Evolutionary conservation across 2,888 invertebrate genomes (phyloP), one percentile per base, ranked within the genome.

Genomic region (Luperina nickerlii): DNA sequence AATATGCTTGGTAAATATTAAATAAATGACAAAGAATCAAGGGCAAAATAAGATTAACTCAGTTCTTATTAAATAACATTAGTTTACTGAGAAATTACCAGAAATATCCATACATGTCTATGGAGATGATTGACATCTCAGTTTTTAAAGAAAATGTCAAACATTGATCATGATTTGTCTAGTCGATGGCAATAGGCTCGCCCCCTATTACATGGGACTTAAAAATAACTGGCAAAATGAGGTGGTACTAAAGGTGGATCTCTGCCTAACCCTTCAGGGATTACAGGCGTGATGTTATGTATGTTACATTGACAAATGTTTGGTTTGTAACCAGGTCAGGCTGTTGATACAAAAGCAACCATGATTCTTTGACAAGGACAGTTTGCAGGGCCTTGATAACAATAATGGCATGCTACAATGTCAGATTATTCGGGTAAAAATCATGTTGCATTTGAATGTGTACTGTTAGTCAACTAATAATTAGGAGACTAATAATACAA

Each of bases 21-120:
- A 27, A 32, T 42, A 74, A 76, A 63, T 51, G 11, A 4, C 62
- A 51, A 51, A 42, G n/a, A 32, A 51, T 79, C 69, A 78, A 70
- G 20, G 20, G 63, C 18, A 38, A 67, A 48, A 45, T 67, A 4
- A 24, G 1, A 42, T 65, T 54, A 32, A 18, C 32, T 65, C 42
- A 77, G 42, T 42, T 18, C 51, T 48, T 1, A 2, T 20, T 38
- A n/a, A 9, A 4, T 27, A 48, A 15, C 20, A 68, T 63, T 54
- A 1, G 32, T 18, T 63, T 32, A 62, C 42, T 32, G 9, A 51
- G 51, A 78, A 51, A 5, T 42, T 45, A 27, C 24, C 38, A 68
- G 38, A 51, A 42, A 75, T 76, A 60, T 38, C 11, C 32, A 32
- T 74, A 45, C n/a, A 48, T 67, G 11, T n/a, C 6, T 27, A 32